Base-by-base conservation (phyloP, 2,797 vertebrate species). In the Halcyon badia region DNA sequence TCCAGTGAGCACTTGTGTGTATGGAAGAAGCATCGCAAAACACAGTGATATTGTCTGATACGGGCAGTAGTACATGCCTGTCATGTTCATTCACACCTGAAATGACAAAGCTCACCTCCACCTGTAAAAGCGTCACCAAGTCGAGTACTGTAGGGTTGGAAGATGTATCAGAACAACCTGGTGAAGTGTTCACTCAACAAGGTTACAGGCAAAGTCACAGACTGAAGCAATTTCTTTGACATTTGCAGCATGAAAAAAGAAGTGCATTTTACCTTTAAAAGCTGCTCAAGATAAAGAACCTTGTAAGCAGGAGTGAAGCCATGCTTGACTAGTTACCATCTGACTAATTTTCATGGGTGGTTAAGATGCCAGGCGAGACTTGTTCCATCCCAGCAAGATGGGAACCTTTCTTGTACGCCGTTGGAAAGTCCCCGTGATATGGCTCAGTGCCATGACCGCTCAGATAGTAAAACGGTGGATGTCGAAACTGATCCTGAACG, bases 331-430 rank as follows among this genome's bases (percentile, higher is more conserved):
- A 31, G 21, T 54, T 85, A 57, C 24, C 19, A 30, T 37, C 79
- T 91, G 96, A 89, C 81, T 95, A 61, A 91, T 71, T 86, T 75
- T 88, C 83, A 80, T 88, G 58, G 72, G 91, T 68, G 76, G 52
- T 68, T 85, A 35, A 83, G 49, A 77, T 72, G 48, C 76, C 72
- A 83, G 54, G 87, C 62, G 78, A 91, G 87, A 82, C 54, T 81
- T 86, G 76, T 42, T 93, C 69, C 70, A 70, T 73, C 54, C 58
- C 8, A 8, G 52, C 57, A 68, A 85, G 90, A 88, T 66, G 51
- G 11, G 62, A 90, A 89, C 83, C 82, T 92, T 61, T 19, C 64
- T 28, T 7, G 9, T 37, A 57, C 1, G 2, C 72, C 65, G n/a
- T 87, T 79, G 52, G 82, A 94, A 91, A 87, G 76, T 76, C 57